Evolutionary conservation across 1,140 invertebrate species (phyloP), one percentile per base, ranked within the genome.

Genomic region (Nixonia krombeini): DNA sequence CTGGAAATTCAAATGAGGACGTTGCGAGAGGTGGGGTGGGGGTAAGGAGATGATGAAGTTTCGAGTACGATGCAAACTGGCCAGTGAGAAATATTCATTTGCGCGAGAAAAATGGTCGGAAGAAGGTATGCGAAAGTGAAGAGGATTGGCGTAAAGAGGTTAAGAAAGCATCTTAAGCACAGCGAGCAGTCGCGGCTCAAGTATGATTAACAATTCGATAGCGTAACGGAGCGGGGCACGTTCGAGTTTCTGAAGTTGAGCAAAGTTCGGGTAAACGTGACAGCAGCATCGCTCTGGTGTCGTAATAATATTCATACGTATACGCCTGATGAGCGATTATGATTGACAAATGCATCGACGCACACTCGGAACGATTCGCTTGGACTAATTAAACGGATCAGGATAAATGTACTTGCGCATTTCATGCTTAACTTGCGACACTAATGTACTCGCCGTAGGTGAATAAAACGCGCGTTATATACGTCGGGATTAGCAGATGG

Each of bases 361-460:
- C 46, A 46, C 55, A 5, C 12, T 29, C 17, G 17, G n/a, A n/a
- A 4, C 12, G 16, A 31, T 52, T 47, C 26, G 51, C 46, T 56
- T 38, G 45, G 40, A 57, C 62, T 62, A 68, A 68, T 68, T 68
- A 68, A 62, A 68, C 65, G 57, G 47, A 52, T 57, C 53, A 35
- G 57, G 65, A 68, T 68, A 52, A 57, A 68, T 62, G 41, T 57
- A 35, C 31, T 8, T 12, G 28, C 37, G 57, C 62, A 68, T 68
- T 61, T 68, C 57, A 62, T 35, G 42, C n/a, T 68, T 38, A 26
- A 37, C 38, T 35, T 37, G 41, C 56, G 51, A 68, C 57, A 31
- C 45, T 29, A 57, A 62, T 68, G 29, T 28, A 42, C 57, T 52
- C 49, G 38, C 16, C n/a, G n/a, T n/a, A n/a, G n/a, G n/a, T 5